These are phyloP conservation scores for Sicus ferrugineus DNA, from an alignment of 2,888 invertebrate genomes.

Conservation along the genomic window DNA sequence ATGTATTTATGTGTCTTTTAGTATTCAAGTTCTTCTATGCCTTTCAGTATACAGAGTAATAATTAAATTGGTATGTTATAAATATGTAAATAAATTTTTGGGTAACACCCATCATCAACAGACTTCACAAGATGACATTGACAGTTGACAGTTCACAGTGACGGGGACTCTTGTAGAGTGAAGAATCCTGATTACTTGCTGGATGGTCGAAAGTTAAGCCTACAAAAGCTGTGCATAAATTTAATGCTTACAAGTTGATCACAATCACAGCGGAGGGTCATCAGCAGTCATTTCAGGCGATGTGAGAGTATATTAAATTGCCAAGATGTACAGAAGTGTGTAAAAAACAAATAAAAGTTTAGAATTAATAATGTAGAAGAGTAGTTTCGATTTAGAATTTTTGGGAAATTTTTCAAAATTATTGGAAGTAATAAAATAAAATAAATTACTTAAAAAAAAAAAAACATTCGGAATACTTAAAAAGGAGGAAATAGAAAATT, in stretches of 20 bases:
- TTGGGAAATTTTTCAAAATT: too few species aligned
- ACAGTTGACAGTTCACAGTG: neutral
- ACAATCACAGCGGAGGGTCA: neutral
- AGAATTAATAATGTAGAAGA: too few species aligned
- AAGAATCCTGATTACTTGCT: neutral
- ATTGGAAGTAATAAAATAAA: too few species aligned
- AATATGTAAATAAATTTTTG: neutral
- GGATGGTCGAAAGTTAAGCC: neutral
- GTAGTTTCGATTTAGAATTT: too few species aligned
- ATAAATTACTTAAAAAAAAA: too few species aligned
- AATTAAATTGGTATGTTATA: constrained; percentile 5
- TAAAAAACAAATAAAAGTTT: too few species aligned
- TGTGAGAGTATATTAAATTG: neutral
- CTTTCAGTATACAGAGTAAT: too few species aligned
- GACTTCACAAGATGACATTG: neutral
- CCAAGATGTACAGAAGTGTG: too few species aligned
- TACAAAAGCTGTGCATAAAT: neutral
- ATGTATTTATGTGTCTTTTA: too few species aligned
- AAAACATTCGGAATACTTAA: too few species aligned
- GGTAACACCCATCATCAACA: neutral
- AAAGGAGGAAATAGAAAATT: too few species aligned
- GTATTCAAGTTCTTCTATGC: too few species aligned
- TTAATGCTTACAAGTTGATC: neutral
- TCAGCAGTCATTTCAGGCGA: neutral
- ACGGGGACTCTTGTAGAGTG: neutral